phyloP scores from a whole-genome alignment of 2,797 vertebrate species.

The Propithecus perrieri region DNA sequence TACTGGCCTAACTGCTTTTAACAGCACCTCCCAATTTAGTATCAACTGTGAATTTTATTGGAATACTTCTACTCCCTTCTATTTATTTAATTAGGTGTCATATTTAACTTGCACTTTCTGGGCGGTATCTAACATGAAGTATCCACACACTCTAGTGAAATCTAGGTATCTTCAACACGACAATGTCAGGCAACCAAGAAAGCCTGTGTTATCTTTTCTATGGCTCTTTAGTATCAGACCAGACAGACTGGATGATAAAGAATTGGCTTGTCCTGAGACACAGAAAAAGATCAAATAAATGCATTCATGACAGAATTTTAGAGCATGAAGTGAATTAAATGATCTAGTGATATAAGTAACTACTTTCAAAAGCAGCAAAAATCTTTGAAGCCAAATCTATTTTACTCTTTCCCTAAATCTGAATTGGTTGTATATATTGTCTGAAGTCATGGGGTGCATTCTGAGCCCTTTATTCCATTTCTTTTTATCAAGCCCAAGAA shows the following conservation, averaged over 20 bases:
- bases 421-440: neutral
- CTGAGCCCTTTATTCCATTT: constrained; percentile 40
- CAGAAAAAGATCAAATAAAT: constrained; percentile 2
- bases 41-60: neutral
- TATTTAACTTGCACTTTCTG: constrained; percentile 6
- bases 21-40: neutral
- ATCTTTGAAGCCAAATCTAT: neutral
- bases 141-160: neutral
- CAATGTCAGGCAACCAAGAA: neutral
- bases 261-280: neutral
- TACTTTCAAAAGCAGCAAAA: constrained; percentile 29
- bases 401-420: neutral
- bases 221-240: neutral
- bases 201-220: neutral
- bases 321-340: constrained; percentile 10
- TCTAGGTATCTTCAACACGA: neutral
- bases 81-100: constrained; percentile 24
- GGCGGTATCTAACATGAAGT: neutral
- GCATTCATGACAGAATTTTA: neutral
- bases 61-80: neutral
- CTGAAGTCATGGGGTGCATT: neutral
- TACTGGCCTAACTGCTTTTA: constrained; percentile 31
- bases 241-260: neutral
- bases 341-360: neutral
- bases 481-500: constrained; percentile 43